Evolutionary conservation across 2,113 vertebrate genomes (phyloP), one percentile per base, ranked within the genome.

Genomic region (Oreochromis tanganicae): DNA sequence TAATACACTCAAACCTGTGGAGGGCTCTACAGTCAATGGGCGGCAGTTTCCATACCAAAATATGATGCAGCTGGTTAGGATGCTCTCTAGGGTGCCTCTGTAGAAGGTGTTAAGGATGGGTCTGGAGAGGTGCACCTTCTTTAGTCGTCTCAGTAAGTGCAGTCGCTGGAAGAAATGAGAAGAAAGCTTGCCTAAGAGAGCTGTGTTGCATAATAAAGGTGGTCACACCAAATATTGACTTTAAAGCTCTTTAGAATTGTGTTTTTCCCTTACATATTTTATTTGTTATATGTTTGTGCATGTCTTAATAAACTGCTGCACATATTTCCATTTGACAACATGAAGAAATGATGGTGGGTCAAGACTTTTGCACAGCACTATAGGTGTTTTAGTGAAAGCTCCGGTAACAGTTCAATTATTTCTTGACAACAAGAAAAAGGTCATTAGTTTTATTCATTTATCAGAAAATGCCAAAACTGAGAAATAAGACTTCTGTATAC

Each of bases 21-120:
- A 63, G 59, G 17, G 17, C 17, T 36, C 9, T 63, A 32, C 36
- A 32, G 32, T 36, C 0, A 5, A 63, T 0, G 5, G 0, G 19
- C 34, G 29, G 16, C 59, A 34, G 29, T 63, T 63, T 63, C 29
- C 2, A 63, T 36, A 63, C 32, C 59, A n/a, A 32, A 66, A 34
- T 38, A 34, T 66, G 34, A 66, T 38, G 61, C 32, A 66, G 32
- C 17, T 66, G 61, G 61, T 38, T 66, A 38, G 61, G 61, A 66
- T 66, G 34, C 61, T n/a, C 19, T 38, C 32, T 66, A 38, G n/a
- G 19, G 61, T 0, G 32, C 4, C 61, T 38, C 61, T 38, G 19
- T 38, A 5, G 19, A 0, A 66, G 34, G 61, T 66, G 34, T 66
- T 66, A 13, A 38, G 34, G 0, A 38, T 36, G 34, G 32, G 61